These are phyloP conservation scores for Neoaliturus tenellus DNA, from an alignment of 2,888 invertebrate species.

Conservation along the genomic window DNA sequence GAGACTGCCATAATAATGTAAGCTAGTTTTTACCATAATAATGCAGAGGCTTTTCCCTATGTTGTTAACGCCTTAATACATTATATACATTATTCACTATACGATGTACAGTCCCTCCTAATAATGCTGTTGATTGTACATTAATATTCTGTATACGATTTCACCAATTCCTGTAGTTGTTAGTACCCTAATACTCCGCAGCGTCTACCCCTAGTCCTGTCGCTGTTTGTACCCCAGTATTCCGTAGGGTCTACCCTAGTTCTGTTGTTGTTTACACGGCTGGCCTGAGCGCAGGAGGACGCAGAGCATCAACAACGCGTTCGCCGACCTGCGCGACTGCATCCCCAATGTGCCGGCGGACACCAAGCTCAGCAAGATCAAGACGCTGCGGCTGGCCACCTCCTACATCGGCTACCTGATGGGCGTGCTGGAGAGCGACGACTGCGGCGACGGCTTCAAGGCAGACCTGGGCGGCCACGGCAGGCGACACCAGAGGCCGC, in stretches of 20 bases:
- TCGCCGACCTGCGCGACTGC: constrained; percentile 93
- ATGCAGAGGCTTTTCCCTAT: too few relatives aligned
- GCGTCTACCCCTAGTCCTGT: background rate
- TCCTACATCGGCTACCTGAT: constrained; percentile 95
- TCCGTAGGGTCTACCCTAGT: constrained; percentile 20
- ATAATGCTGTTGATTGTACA: too few relatives aligned
- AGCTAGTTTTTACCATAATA: too few relatives aligned
- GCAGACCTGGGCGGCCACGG: constrained; percentile 82
- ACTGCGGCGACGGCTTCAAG: constrained; percentile 86
- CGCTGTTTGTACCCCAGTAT: background rate
- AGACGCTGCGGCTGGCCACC: constrained; percentile 94
- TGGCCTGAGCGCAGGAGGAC: constrained; percentile 50
- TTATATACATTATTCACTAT: too few relatives aligned
- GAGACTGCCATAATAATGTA: too few relatives aligned
- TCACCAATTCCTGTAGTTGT: too few relatives aligned
- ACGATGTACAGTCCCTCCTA: too few relatives aligned
- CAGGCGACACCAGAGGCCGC: constrained; percentile 69
- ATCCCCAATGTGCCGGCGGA: constrained; percentile 98
- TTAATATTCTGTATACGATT: too few relatives aligned
- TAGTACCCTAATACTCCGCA: too few relatives aligned
- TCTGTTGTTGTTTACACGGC: constrained; percentile 19
- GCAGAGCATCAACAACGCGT: constrained; percentile 96
- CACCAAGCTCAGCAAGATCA: constrained; percentile 92
- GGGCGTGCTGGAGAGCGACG: constrained; percentile 91
- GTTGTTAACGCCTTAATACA: too few relatives aligned